phyloP scores from a whole-genome alignment of 2,113 vertebrate genomes.

The Eretmochelys imbricata region DNA sequence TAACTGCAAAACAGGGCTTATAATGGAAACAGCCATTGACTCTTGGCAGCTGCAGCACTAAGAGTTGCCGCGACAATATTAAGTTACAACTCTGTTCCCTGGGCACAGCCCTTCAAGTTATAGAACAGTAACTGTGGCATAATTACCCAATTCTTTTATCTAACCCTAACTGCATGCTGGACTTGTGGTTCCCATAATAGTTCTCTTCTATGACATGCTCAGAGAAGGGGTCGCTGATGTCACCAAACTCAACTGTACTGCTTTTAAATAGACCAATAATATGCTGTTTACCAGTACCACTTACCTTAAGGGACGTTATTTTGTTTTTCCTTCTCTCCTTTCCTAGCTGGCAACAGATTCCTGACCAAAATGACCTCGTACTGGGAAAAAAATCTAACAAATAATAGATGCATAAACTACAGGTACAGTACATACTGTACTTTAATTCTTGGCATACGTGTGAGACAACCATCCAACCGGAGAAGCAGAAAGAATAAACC shows the following conservation, averaged over 20 bases:
- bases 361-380: conserved; percentile 69
- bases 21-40: conserved; percentile 71
- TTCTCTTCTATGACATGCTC: conserved; percentile 49
- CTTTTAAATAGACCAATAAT: conserved; percentile 63
- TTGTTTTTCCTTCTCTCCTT: conserved; percentile 70
- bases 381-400: conserved; percentile 70
- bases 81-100: conserved; percentile 67
- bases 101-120: conserved; percentile 64
- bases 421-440: conserved; percentile 75
- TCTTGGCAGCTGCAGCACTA: conserved; percentile 64
- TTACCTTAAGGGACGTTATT: conserved; percentile 65
- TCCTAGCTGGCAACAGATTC: conserved; percentile 64
- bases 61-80: conserved; percentile 59
- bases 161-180: conserved; percentile 75
- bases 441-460: conserved; percentile 55
- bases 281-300: conserved; percentile 49
- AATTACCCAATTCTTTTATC: conserved; percentile 73
- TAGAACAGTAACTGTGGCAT: conserved; percentile 70
- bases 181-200: conserved; percentile 68
- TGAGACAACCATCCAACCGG: conserved; percentile 28
- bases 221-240: conserved; percentile 50
- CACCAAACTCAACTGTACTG: conserved; percentile 53
- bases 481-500: conserved; percentile 3
- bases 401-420: conserved; percentile 58
- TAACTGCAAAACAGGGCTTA: conserved; percentile 66